Evolutionary conservation across 2,888 invertebrate genomes (phyloP).

Genomic region (Rhingia rostrata): DNA sequence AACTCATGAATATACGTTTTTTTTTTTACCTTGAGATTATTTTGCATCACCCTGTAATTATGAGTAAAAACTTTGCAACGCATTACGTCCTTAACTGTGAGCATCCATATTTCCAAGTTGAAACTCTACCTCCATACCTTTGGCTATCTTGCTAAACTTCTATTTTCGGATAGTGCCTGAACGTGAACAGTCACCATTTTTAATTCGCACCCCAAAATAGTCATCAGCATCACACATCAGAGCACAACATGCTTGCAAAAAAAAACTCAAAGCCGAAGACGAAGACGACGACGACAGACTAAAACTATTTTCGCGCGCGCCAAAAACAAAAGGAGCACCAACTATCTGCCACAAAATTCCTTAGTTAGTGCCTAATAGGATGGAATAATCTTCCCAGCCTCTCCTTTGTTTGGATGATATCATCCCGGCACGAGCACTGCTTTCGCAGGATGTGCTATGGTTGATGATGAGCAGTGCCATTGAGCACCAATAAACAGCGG

Average conservation of each 20-base stretch:
- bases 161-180: conserved; percentile 48
- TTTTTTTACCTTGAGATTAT: no score
- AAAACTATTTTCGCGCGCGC: conserved; percentile 57
- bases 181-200: conserved; percentile 60
- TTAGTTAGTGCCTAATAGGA: conserved; percentile 64
- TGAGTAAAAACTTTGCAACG: no score
- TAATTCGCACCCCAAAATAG: conserved; percentile 65
- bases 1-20: no score
- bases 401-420: conserved; percentile 56
- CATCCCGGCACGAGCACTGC: conserved; percentile 43
- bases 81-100: no score
- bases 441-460: conserved; percentile 50
- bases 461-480: conserved; percentile 29
- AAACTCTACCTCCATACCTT: no score
- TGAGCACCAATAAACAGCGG: neutral
- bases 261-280: neutral
- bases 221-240: conserved; percentile 35
- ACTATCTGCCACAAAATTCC: conserved; percentile 55
- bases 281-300: neutral
- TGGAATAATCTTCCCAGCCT: conserved; percentile 37
- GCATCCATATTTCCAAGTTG: no score
- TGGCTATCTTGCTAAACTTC: no score
- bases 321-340: conserved; percentile 12
- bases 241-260: conserved; percentile 29
- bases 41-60: no score